A percentile compares a stretch with the other conserved stretches of the same genome.
These are phyloP conservation scores for Timema podura DNA, from an alignment of 2,888 invertebrate species.

Conservation along the genomic window DNA sequence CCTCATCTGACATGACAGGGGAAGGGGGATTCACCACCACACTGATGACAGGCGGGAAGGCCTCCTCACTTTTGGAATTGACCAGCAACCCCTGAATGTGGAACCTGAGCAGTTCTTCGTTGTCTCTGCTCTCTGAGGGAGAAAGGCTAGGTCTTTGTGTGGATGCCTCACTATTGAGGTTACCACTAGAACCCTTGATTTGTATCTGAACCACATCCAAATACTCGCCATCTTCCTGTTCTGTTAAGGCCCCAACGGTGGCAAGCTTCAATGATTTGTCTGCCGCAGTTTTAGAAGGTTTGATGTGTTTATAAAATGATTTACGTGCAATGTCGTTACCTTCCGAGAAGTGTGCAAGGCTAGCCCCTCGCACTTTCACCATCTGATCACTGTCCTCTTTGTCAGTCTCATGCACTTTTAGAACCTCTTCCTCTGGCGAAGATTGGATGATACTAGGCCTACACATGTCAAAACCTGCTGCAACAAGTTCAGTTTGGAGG, in stretches of 20 bases:
- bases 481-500: conserved; percentile 33
- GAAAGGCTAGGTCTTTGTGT: conserved; percentile 32
- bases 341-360: conserved; percentile 76
- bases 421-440: conserved; percentile 31
- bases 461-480: conserved; percentile 35
- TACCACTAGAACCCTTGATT: conserved; percentile 30
- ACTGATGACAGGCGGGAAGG: conserved; percentile 43
- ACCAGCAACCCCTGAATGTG: conserved; percentile 12
- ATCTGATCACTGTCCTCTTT: conserved; percentile 35
- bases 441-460: conserved; percentile 21
- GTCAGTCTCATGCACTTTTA: conserved; percentile 32
- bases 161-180: conserved; percentile 24
- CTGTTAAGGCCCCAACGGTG: conserved; percentile 21
- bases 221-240: conserved; percentile 15
- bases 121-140: conserved; percentile 36
- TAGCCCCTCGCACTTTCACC: conserved; percentile 64
- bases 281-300: conserved; percentile 9
- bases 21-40: conserved; percentile 46
- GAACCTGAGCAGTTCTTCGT: conserved; percentile 30
- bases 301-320: conserved; percentile 51
- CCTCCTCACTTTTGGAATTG: conserved; percentile 23
- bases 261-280: conserved; percentile 1
- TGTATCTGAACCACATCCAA: conserved; percentile 30
- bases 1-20: conserved; percentile 43
- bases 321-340: conserved; percentile 77